Percentiles rank a stretch among this genome's conserved stretches.
These are phyloP conservation scores for Lasioglossum oenotherae DNA, from an alignment of 2,888 invertebrate species.

Conservation along the genomic window DNA sequence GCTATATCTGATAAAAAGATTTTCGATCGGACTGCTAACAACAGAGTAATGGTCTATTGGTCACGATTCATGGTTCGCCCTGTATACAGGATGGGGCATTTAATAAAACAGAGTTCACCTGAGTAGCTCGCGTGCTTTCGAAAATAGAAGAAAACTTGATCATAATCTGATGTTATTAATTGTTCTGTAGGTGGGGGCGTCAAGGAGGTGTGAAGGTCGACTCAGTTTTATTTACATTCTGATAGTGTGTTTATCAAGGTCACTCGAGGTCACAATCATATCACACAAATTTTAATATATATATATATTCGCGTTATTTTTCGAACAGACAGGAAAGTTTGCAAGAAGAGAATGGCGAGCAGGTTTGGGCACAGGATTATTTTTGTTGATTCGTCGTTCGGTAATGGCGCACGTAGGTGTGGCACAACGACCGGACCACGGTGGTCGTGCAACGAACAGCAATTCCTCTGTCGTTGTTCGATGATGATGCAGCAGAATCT, in stretches of 20 bases:
- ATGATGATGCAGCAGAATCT: slow-evolving; percentile 69
- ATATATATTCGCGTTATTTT: neutral
- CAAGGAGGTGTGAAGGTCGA: too few relatives aligned
- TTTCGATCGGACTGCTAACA: too few relatives aligned
- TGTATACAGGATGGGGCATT: neutral
- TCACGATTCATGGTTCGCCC: too few relatives aligned
- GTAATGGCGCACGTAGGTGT: neutral
- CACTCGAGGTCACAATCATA: neutral
- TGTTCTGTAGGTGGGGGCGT: too few relatives aligned
- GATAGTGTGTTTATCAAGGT: too few relatives aligned
- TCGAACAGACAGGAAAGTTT: neutral
- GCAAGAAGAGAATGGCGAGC: neutral
- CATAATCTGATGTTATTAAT: too few relatives aligned
- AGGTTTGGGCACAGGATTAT: neutral
- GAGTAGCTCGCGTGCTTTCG: too few relatives aligned
- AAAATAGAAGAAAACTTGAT: too few relatives aligned
- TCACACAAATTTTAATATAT: neutral
- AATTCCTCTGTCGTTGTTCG: slow-evolving; percentile 59
- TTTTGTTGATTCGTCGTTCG: neutral
- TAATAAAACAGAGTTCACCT: too few relatives aligned
- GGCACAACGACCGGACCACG: neutral
- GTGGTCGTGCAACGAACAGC: slow-evolving; percentile 65
- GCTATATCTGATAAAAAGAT: too few relatives aligned
- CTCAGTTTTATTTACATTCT: too few relatives aligned
- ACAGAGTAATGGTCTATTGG: too few relatives aligned